Evolutionary conservation across 2,113 vertebrate species (phyloP).

Genomic region (Numenius arquata): DNA sequence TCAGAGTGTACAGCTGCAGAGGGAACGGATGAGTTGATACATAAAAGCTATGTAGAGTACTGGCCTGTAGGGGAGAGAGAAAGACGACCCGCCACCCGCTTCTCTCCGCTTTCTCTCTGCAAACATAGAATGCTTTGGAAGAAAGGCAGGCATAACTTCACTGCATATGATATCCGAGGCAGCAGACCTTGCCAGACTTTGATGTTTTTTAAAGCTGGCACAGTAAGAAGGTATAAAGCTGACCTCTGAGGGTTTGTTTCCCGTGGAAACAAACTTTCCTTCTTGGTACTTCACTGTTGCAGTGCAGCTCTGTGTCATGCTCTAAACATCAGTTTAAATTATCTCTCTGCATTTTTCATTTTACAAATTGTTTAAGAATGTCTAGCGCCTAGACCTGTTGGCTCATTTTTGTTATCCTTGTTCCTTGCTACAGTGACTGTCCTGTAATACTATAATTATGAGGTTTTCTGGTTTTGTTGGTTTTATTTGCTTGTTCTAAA

Average conservation of each 20-base stretch:
- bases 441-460: background rate
- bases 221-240: background rate
- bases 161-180: rapidly evolving
- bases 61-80: background rate
- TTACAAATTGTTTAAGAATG: background rate
- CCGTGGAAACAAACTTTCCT: background rate
- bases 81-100: rapidly evolving
- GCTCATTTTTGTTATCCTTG: background rate
- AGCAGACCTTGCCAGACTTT: background rate
- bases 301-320: background rate
- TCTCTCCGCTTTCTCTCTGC: background rate
- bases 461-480: background rate
- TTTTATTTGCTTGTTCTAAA: background rate
- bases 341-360: background rate
- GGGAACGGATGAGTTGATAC: background rate
- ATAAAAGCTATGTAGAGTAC: background rate
- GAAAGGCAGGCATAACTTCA: background rate
- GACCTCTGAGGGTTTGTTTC: background rate
- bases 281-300: background rate
- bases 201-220: background rate
- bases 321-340: background rate
- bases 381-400: background rate
- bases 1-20: background rate
- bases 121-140: background rate
- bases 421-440: background rate